Conservation (phyloP, 2,797 vertebrate genomes). For the Masticophis lateralis region DNA sequence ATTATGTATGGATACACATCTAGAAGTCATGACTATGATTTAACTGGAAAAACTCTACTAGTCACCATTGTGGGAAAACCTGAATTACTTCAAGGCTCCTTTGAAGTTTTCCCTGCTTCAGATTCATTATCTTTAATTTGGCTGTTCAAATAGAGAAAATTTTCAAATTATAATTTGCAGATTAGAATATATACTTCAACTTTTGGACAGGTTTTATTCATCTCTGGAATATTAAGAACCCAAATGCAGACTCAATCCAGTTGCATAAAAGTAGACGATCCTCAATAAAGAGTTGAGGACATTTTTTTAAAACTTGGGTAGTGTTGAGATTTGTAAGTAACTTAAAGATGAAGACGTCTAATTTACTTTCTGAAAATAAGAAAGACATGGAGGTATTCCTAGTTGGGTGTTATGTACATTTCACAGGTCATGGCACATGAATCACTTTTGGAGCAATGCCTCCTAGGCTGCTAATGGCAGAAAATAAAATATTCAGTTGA, state of each 20-base stretch:
- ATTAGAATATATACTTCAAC: neutral
- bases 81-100: neutral
- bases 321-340: slow-evolving; percentile 4
- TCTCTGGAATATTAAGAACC: neutral
- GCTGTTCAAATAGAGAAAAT: neutral
- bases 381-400: neutral
- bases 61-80: neutral
- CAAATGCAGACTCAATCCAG: neutral
- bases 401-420: neutral
- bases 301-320: neutral
- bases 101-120: neutral
- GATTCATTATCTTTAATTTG: neutral
- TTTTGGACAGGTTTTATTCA: neutral
- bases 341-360: slow-evolving; percentile 11
- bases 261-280: neutral
- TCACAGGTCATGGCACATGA: neutral
- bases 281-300: neutral
- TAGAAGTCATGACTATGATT: neutral
- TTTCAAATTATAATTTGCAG: neutral
- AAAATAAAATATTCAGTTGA: neutral
- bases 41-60: neutral
- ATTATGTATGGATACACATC: neutral
- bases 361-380: neutral
- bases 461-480: neutral
- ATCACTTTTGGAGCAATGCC: neutral